Conservation (phyloP, 1,140 invertebrate species). For the Procambarus clarkii region DNA sequence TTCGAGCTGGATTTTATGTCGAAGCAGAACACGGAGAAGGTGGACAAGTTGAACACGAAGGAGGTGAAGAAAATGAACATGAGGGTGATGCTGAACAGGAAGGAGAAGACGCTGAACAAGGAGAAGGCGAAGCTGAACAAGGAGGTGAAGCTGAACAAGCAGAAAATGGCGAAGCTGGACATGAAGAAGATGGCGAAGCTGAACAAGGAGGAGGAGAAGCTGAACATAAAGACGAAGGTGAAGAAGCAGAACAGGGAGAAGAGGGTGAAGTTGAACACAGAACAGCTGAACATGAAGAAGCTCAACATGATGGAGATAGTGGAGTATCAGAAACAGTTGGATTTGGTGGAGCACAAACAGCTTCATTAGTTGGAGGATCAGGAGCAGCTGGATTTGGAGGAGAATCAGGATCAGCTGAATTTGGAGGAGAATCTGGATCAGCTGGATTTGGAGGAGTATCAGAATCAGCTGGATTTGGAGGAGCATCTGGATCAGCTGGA, state of each 20-base stretch:
- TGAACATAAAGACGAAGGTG: neutral
- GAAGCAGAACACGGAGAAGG: neutral
- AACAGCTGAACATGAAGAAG: too few species aligned
- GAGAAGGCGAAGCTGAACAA: neutral
- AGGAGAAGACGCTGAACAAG: neutral
- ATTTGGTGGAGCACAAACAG: neutral
- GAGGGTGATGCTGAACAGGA: neutral
- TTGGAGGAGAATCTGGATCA: too few species aligned
- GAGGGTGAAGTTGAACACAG: too few species aligned
- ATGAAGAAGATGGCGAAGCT: neutral
- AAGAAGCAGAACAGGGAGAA: neutral
- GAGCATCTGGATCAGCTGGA: too few species aligned
- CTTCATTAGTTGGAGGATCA: neutral
- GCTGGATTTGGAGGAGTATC: neutral
- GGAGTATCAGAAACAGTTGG: neutral
- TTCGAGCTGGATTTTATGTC: neutral
- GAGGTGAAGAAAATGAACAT: too few species aligned
- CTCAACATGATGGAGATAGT: neutral
- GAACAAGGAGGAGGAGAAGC: slow-evolving; percentile 3
- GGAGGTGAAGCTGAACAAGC: neutral
- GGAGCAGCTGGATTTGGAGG: neutral
- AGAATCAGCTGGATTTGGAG: neutral
- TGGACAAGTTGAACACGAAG: neutral
- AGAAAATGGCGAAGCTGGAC: neutral
- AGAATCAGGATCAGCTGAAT: neutral